Base-by-base conservation (phyloP, 2,888 invertebrate genomes). In the Caradrina kadenii region DNA sequence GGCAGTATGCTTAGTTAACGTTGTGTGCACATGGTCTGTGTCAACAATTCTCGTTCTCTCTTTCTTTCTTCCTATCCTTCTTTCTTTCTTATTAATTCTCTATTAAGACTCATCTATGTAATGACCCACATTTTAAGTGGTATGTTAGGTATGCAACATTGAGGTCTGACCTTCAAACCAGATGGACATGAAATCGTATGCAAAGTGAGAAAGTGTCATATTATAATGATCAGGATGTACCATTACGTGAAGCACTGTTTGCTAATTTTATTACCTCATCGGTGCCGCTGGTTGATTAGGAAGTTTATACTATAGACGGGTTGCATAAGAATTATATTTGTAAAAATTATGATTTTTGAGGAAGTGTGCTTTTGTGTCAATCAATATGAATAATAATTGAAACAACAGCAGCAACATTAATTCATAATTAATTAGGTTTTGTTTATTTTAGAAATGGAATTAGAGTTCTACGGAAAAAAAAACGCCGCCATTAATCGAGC, bases 151-250 rank as follows among this genome's bases (percentile, higher is more conserved):
- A 70, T 70, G 54, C 42, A 11, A 53, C 45, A 58, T 53, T 13
- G 17, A 52, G 49, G 45, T 48, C 19, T 72, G 63, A 63, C 72
- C 63, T 71, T 72, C 35, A 52, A 26, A 35, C 1, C 2, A 52
- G 22, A 26, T 55, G 50, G 50, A 63, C 35, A 45, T 52, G 55
- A 63, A 72, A 52, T 56, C 73, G 72, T 56, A 71, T 63, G 26
- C 63, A 21, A 73, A 73, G 53, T 35, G 62, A 50, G 81, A 81
- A 79, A 79, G 76, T 84, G 66, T 67, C 58, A 70, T 45, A 45
- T 61, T 42, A 73, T 42, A 73, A 64, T 72, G 22, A 72, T 62
- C 76, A 81, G 81, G 63, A 82, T 79, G 62, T 76, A 55, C 0
- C 50, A 52, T 82, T 82, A 76, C 71, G 79, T 76, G 66, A 73